Conservation (phyloP, 2,888 invertebrate genomes). For the Sussaba pulchella region DNA sequence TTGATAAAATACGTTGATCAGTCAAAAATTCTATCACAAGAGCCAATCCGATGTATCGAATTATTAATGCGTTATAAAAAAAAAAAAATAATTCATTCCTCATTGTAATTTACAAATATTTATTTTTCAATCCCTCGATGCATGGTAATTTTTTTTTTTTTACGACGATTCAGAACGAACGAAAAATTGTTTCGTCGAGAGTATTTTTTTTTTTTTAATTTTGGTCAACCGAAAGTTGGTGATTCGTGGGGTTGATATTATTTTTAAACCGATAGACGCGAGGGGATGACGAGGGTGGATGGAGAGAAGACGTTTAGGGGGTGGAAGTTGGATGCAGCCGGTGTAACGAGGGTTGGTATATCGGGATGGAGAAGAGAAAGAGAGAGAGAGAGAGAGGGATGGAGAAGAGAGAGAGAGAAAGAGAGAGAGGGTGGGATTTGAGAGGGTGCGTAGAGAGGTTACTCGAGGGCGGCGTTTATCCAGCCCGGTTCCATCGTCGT, state of each 20-base stretch:
- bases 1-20: background rate
- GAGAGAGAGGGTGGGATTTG: background rate
- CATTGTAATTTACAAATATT: background rate
- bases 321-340: background rate
- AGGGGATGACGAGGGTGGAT: background rate
- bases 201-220: no score
- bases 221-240: no score
- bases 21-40: conserved; percentile 1
- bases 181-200: no score
- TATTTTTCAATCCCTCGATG: background rate
- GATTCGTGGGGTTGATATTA: background rate
- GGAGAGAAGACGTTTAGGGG: background rate
- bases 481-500: conserved; percentile 14
- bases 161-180: no score
- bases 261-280: background rate
- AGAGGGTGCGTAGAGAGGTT: conserved; percentile 8
- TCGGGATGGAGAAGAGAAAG: background rate
- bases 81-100: conserved; percentile 3
- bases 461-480: conserved; percentile 17
- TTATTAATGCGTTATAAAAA: conserved; percentile 7
- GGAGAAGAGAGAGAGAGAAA: background rate
- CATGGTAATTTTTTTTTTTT: no score
- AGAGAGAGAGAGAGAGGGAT: conserved; percentile 4
- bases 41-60: conserved; percentile 1
- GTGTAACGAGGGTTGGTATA: conserved; percentile 7